Evolutionary conservation across 2,797 vertebrate species (phyloP).

Genomic region (Sebastes matsubarae): DNA sequence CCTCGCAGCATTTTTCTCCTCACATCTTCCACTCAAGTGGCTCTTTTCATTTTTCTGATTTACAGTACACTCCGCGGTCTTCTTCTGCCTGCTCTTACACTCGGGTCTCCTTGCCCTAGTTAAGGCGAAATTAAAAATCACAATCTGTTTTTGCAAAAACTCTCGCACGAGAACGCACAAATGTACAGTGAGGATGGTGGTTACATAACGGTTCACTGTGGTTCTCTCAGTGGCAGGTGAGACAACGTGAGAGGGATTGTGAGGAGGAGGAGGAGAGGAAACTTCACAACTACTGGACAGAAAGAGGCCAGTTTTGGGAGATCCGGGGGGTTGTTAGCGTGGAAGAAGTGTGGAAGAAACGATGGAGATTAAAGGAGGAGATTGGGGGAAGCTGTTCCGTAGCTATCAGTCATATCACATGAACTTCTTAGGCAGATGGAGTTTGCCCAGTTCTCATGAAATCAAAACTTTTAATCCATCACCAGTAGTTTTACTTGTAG

Average conservation of each 20-base stretch:
- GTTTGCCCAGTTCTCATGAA: not conserved
- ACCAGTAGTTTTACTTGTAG: no score
- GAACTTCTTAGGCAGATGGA: not conserved
- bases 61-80: not conserved
- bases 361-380: not conserved
- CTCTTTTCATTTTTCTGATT: constrained; percentile 32
- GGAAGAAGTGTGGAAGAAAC: not conserved
- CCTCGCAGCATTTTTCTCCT: constrained; percentile 31
- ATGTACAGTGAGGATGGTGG: not conserved
- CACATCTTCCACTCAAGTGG: constrained; percentile 29
- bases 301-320: not conserved
- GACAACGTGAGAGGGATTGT: not conserved
- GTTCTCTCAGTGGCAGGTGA: not conserved
- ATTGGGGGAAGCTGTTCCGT: not conserved
- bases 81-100: constrained; percentile 6
- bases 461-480: not conserved
- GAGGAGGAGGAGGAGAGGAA: not conserved
- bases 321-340: not conserved
- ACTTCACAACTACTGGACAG: not conserved
- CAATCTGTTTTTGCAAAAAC: not conserved
- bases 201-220: not conserved
- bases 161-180: not conserved
- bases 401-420: not conserved
- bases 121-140: constrained; percentile 45
- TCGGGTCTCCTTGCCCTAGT: constrained; percentile 38